These are phyloP conservation scores for Daphoenositta chrysoptera DNA, from an alignment of 2,113 vertebrate species.

Conservation along the genomic window DNA sequence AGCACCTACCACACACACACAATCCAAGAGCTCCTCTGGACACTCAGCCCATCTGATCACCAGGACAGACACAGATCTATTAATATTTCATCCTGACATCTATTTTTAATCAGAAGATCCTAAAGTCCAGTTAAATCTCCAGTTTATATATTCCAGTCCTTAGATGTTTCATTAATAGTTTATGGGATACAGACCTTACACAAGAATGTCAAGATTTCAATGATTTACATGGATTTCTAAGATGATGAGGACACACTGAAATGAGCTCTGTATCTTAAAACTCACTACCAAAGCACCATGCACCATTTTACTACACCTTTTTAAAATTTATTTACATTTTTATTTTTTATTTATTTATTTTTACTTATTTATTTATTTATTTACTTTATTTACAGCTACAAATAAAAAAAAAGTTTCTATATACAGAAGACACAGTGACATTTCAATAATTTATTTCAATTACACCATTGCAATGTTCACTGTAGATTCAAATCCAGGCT, in stretches of 20 bases:
- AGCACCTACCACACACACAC: background rate
- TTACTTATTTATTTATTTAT: too few species aligned
- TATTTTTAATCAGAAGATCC: conserved; percentile 36
- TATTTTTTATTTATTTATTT: too few species aligned
- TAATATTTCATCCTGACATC: conserved; percentile 3
- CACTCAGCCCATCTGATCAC: background rate
- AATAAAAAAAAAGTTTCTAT: background rate
- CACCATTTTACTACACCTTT: too few species aligned
- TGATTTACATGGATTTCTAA: background rate
- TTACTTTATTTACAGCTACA: too few species aligned
- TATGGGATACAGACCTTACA: background rate
- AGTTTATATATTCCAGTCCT: background rate
- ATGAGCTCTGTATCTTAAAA: background rate
- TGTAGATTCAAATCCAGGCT: background rate
- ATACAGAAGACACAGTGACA: background rate
- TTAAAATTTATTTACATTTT: too few species aligned
- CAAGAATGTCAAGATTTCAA: background rate
- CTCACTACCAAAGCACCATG: background rate
- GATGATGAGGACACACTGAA: background rate
- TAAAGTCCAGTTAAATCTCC: background rate
- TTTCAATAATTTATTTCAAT: background rate
- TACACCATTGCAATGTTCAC: background rate
- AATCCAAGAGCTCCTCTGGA: background rate
- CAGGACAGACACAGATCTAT: background rate
- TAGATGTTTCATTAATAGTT: background rate